Percentiles rank a stretch among this genome's conserved stretches.
These are phyloP conservation scores for Smutsia gigantea DNA, from an alignment of 2,797 vertebrate genomes.

Conservation along the genomic window DNA sequence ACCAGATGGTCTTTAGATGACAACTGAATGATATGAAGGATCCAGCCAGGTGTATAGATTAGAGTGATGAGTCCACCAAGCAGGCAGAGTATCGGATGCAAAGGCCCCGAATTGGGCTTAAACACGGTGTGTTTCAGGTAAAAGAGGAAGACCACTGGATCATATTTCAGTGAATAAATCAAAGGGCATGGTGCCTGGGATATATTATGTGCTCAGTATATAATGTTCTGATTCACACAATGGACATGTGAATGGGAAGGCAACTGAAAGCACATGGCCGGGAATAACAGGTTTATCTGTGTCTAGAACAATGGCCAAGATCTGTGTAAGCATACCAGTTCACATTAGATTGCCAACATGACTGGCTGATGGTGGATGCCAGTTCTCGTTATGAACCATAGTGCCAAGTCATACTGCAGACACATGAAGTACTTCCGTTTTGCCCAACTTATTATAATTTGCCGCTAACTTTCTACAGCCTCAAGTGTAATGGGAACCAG, in stretches of 20 bases:
- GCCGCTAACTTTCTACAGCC: neutral
- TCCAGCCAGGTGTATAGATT: too few species aligned
- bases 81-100: neutral
- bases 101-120: neutral
- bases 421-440: neutral
- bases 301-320: neutral
- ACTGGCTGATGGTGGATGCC: neutral
- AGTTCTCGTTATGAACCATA: neutral
- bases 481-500: neutral
- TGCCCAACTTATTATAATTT: neutral
- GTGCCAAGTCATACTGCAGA: neutral
- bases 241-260: neutral
- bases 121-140: neutral
- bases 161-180: neutral
- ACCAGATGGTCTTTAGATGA: neutral
- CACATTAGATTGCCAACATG: neutral
- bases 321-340: neutral
- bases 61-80: neutral
- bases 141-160: neutral
- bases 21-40: neutral
- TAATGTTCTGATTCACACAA: neutral
- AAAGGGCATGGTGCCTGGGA: neutral
- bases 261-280: neutral
- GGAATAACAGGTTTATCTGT: neutral
- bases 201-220: neutral